Evolutionary conservation across 1,140 invertebrate species (phyloP).

Genomic region (Drosophila oshimai): DNA sequence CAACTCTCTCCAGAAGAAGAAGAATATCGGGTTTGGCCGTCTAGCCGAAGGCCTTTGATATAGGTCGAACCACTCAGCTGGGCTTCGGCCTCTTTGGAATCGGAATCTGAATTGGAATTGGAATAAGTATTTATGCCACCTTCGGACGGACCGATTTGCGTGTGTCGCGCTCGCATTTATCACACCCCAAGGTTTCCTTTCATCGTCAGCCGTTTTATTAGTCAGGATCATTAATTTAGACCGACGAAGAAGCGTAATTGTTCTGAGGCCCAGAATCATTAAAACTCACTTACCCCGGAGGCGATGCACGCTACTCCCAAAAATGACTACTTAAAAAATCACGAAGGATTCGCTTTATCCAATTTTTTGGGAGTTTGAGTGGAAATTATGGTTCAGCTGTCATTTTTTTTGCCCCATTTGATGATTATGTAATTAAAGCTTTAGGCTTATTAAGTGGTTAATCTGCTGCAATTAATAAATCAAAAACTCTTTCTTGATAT

Average conservation of each 20-base stretch:
- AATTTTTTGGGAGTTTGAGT: background rate
- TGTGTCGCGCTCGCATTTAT: slow-evolving; percentile 42
- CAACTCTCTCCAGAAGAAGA: background rate
- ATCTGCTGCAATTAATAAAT: no score
- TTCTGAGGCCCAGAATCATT: slow-evolving; percentile 5
- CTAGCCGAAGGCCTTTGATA: slow-evolving; percentile 27
- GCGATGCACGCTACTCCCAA: slow-evolving; percentile 4
- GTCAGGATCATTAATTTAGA: slow-evolving; percentile 10
- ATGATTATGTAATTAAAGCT: no score
- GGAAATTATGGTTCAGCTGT: background rate
- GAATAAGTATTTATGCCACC: slow-evolving; percentile 25
- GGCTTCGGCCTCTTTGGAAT: background rate
- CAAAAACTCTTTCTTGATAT: no score
- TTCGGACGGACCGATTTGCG: background rate
- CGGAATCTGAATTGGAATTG: no score
- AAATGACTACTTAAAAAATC: no score
- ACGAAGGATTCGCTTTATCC: no score
- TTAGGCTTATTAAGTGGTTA: no score
- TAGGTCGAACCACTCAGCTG: slow-evolving; percentile 42
- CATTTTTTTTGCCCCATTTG: background rate
- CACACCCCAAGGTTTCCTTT: slow-evolving; percentile 39
- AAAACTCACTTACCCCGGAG: slow-evolving; percentile 1
- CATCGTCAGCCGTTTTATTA: slow-evolving; percentile 8
- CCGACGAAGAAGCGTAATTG: slow-evolving; percentile 9
- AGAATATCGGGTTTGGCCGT: slow-evolving; percentile 10